Percentiles rank a stretch among this genome's conserved stretches.
Evolutionary conservation across 2,888 invertebrate genomes (phyloP).

Genomic region (Andrena hattorfiana): DNA sequence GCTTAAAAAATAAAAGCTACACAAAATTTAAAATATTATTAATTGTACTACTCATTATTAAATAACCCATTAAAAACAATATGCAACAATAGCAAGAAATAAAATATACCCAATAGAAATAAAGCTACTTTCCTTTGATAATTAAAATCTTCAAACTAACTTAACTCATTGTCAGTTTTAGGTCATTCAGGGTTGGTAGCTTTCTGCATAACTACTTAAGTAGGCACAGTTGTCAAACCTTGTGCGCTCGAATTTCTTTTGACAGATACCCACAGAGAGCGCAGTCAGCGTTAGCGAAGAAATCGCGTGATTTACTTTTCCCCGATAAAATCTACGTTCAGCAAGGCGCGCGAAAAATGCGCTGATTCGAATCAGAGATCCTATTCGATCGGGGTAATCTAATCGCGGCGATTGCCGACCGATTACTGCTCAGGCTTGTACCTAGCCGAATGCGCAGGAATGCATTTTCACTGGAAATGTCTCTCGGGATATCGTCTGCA

Average conservation of each 20-base stretch:
- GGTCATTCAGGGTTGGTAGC: no score
- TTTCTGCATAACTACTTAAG: neutral
- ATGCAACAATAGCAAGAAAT: no score
- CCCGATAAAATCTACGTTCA: conserved; percentile 19
- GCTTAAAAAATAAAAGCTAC: no score
- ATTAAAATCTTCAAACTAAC: no score
- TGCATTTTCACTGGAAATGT: conserved; percentile 24
- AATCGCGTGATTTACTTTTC: conserved; percentile 21
- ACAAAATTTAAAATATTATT: no score
- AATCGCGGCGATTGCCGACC: conserved; percentile 24
- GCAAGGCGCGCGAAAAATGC: neutral
- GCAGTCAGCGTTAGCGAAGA: conserved; percentile 14
- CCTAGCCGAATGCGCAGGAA: neutral
- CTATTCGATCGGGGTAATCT: conserved; percentile 18
- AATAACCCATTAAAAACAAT: no score
- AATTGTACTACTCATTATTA: no score
- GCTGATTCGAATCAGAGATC: conserved; percentile 25
- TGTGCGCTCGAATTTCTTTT: neutral
- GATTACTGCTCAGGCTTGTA: neutral
- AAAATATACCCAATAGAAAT: no score
- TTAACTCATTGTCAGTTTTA: no score
- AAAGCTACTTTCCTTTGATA: no score
- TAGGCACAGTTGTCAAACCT: neutral
- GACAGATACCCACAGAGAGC: neutral
- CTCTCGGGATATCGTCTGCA: neutral